A percentile compares a stretch with the other conserved stretches of the same genome.
Evolutionary conservation across 2,797 vertebrate species (phyloP).

Genomic region (Leptodactylus fallax): DNA sequence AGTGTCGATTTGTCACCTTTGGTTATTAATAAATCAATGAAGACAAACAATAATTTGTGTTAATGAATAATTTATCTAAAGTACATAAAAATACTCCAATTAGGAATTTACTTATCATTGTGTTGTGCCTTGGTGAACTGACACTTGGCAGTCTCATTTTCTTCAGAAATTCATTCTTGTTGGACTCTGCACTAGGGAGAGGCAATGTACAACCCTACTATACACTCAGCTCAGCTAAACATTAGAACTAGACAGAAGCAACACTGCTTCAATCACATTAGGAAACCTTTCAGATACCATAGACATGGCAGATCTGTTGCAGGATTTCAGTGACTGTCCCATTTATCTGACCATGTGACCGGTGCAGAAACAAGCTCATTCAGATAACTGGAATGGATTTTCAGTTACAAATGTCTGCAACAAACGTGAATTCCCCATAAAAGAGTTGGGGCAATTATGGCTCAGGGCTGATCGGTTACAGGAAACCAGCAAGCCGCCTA

Average conservation of each 20-base stretch:
- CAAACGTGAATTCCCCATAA: too few species aligned
- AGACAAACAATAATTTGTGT: too few species aligned
- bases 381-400: too few species aligned
- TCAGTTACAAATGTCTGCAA: too few species aligned
- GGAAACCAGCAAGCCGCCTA: too few species aligned
- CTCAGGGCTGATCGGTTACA: background rate
- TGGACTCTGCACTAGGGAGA: constrained; percentile 57
- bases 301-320: background rate
- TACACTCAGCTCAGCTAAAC: constrained; percentile 1
- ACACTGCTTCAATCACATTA: background rate
- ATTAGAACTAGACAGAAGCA: background rate
- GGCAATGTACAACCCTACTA: constrained; percentile 19
- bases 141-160: background rate
- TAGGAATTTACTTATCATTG: background rate
- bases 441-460: background rate
- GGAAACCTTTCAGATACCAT: background rate
- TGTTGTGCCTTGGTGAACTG: background rate
- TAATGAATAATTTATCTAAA: too few species aligned
- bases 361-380: too few species aligned
- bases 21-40: too few species aligned
- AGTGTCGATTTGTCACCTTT: background rate
- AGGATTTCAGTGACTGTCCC: too few species aligned
- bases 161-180: constrained; percentile 26
- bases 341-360: too few species aligned
- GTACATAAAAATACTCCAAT: background rate